Percentiles rank a stretch among this genome's conserved stretches.
Evolutionary conservation across 2,113 vertebrate genomes (phyloP).

Genomic region (Gambusia holbrooki): DNA sequence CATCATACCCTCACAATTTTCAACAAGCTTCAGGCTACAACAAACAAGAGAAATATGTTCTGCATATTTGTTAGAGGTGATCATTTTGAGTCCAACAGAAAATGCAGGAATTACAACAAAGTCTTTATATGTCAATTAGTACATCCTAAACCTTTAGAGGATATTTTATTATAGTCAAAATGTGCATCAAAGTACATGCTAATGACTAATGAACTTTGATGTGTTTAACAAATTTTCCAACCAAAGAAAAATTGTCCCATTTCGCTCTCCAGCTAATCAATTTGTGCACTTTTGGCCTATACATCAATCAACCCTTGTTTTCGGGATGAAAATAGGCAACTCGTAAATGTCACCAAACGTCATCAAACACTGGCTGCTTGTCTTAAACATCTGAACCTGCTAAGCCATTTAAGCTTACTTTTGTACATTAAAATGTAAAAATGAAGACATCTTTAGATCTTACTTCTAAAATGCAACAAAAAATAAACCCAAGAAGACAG

Average conservation of each 20-base stretch:
- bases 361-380: background rate
- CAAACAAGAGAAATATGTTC: background rate
- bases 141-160: background rate
- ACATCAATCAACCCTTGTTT: background rate
- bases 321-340: background rate
- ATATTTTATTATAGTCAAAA: background rate
- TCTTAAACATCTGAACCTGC: background rate
- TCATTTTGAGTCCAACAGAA: background rate
- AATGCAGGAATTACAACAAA: background rate
- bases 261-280: background rate
- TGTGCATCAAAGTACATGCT: background rate
- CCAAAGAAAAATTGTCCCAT: background rate
- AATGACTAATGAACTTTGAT: background rate
- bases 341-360: conserved; percentile 1
- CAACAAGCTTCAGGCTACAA: no score
- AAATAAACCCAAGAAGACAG: conserved; percentile 23
- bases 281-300: background rate
- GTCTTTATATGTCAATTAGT: background rate
- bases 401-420: background rate
- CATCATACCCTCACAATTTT: no score
- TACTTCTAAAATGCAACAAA: conserved; percentile 9
- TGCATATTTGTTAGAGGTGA: background rate
- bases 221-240: background rate
- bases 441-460: background rate
- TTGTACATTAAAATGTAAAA: background rate